A percentile compares a stretch with the other conserved stretches of the same genome.
phyloP scores from a whole-genome alignment of 2,888 invertebrate genomes.

The Adela reaumurella region DNA sequence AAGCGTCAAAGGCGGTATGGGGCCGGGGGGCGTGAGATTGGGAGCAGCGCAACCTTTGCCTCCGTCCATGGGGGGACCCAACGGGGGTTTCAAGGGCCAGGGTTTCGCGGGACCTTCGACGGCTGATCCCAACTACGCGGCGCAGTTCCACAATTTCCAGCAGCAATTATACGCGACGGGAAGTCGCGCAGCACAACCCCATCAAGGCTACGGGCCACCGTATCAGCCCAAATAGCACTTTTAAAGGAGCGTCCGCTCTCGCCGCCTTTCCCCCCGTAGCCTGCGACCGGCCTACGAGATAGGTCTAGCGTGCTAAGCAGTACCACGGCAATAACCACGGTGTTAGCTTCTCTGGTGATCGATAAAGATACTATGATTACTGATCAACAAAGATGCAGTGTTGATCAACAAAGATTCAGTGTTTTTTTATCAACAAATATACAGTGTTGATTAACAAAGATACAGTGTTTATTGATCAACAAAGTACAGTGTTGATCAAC shows the following conservation, averaged over 20 bases:
- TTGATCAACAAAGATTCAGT: too few relatives aligned
- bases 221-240: constrained; percentile 39
- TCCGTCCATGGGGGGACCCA: constrained; percentile 72
- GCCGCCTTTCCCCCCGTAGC: background rate
- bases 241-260: background rate
- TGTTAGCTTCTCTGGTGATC: too few relatives aligned
- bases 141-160: constrained; percentile 94
- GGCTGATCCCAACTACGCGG: constrained; percentile 88
- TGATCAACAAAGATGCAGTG: too few relatives aligned
- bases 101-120: constrained; percentile 81
- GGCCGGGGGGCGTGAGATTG: constrained; percentile 31
- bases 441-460: too few relatives aligned
- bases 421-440: too few relatives aligned
- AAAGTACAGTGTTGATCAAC: too few relatives aligned
- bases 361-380: too few relatives aligned
- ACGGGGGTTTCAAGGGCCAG: constrained; percentile 69
- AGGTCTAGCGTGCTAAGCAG: too few relatives aligned
- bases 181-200: constrained; percentile 39
- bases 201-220: constrained; percentile 36
- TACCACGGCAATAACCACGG: too few relatives aligned
- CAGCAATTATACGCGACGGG: constrained; percentile 89
- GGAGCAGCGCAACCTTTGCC: constrained; percentile 68
- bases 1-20: constrained; percentile 36
- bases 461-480: too few relatives aligned
- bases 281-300: background rate